These are phyloP conservation scores for Drosophila sordidula DNA, from an alignment of 2,888 invertebrate species.

Conservation along the genomic window DNA sequence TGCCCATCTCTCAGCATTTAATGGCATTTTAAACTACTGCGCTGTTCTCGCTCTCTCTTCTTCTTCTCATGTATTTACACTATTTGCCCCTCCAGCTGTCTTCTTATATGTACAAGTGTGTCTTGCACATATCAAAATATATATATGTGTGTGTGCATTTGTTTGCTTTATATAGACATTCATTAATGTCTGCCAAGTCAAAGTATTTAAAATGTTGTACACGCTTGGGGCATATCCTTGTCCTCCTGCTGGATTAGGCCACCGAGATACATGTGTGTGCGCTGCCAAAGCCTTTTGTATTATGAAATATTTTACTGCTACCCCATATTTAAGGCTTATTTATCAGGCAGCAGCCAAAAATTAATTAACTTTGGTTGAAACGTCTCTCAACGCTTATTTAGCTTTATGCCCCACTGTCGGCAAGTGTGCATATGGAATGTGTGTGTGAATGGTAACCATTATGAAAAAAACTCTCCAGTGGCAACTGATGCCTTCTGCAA, in stretches of 20 bases:
- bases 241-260: slow-evolving; percentile 26
- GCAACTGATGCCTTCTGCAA: slow-evolving; percentile 13
- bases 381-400: slow-evolving; percentile 11
- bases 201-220: slow-evolving; percentile 74
- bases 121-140: slow-evolving; percentile 21
- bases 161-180: slow-evolving; percentile 44
- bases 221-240: slow-evolving; percentile 49
- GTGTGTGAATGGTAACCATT: slow-evolving; percentile 12
- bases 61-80: background rate
- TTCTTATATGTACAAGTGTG: slow-evolving; percentile 17
- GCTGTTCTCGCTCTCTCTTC: background rate
- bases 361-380: slow-evolving; percentile 70
- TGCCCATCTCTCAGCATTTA: slow-evolving; percentile 62
- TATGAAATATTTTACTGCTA: slow-evolving; percentile 1
- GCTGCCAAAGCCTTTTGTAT: slow-evolving; percentile 39
- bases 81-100: slow-evolving; percentile 5
- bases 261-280: slow-evolving; percentile 28
- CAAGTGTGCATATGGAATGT: background rate
- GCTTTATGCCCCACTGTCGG: slow-evolving; percentile 3
- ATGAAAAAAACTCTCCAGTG: slow-evolving; percentile 8
- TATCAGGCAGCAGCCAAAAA: slow-evolving; percentile 63
- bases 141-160: background rate
- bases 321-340: slow-evolving; percentile 35
- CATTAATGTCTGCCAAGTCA: slow-evolving; percentile 73
- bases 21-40: slow-evolving; percentile 78